Conservation (phyloP, 2,888 invertebrate genomes). For the Temnothorax ravouxi region DNA sequence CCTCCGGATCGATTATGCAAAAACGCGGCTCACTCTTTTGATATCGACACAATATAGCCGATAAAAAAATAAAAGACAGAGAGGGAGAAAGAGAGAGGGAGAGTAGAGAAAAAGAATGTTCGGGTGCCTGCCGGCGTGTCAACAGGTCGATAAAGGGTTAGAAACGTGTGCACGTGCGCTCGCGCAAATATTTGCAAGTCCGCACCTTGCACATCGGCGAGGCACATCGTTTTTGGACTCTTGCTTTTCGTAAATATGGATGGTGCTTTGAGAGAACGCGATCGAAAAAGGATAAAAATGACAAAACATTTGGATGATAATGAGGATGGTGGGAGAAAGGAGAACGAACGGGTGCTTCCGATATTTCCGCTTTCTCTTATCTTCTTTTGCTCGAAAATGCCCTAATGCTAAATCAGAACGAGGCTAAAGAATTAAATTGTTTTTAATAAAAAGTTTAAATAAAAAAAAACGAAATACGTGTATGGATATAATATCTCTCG, state of each 20-base stretch:
- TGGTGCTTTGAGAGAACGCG: slow-evolving; percentile 70
- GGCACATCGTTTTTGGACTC: slow-evolving; percentile 61
- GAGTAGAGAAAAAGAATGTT: slow-evolving; percentile 62
- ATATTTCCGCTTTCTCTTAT: background rate
- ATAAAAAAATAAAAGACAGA: slow-evolving; percentile 63
- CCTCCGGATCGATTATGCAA: slow-evolving; percentile 57
- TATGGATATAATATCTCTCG: background rate
- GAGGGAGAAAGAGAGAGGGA: background rate
- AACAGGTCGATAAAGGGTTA: slow-evolving; percentile 79
- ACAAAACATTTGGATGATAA: background rate
- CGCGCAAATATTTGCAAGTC: slow-evolving; percentile 76
- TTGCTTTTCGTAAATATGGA: slow-evolving; percentile 74
- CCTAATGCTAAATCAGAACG: background rate
- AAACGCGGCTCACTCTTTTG: slow-evolving; percentile 53
- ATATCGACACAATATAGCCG: slow-evolving; percentile 77
- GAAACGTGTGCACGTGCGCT: slow-evolving; percentile 67
- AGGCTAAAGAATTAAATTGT: background rate
- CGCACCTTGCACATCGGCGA: slow-evolving; percentile 65
- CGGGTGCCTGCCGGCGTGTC: slow-evolving; percentile 73
- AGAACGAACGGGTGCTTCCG: background rate
- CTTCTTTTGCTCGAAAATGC: background rate
- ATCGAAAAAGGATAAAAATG: slow-evolving; percentile 63
- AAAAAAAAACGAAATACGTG: background rate
- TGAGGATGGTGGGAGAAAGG: background rate
- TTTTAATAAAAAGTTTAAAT: background rate